Conservation (phyloP, 1,140 invertebrate genomes). For the Heliconius hewitsoni region DNA sequence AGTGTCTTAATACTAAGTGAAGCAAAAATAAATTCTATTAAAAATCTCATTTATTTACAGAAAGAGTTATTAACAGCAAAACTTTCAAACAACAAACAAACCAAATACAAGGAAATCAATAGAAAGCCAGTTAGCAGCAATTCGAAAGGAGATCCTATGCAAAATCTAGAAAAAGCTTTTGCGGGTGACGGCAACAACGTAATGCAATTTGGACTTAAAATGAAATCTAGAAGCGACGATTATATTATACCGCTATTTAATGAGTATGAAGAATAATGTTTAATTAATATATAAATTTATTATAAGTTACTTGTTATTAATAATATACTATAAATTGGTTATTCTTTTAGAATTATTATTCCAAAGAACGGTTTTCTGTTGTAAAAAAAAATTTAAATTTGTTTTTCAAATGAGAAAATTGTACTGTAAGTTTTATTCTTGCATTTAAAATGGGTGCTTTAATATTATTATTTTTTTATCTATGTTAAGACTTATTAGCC, state of each 20-base stretch:
- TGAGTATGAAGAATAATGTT: conserved; percentile 51
- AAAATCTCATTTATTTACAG: conserved; percentile 40
- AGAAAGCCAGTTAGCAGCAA: conserved; percentile 50
- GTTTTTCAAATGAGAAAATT: background rate
- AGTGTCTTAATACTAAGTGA: too few species aligned
- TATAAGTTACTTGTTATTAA: background rate
- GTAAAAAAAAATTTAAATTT: background rate
- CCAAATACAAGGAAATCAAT: conserved; percentile 46
- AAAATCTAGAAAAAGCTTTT: conserved; percentile 48
- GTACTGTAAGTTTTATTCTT: background rate
- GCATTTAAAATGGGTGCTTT: background rate
- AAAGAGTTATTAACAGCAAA: conserved; percentile 64
- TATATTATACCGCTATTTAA: conserved; percentile 61
- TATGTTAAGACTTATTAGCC: too few species aligned
- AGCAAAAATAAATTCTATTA: background rate
- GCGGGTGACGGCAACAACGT: conserved; percentile 51
- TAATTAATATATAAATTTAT: conserved; percentile 7
- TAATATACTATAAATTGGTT: too few species aligned
- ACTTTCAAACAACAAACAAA: conserved; percentile 40
- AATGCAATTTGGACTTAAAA: conserved; percentile 65
- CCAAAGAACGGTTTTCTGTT: background rate
- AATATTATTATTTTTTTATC: background rate
- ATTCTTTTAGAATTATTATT: background rate
- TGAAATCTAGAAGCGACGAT: conserved; percentile 64
- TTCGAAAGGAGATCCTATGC: conserved; percentile 52